Evolutionary conservation across 2,888 invertebrate genomes (phyloP).

Genomic region (Coenonympha arcania): DNA sequence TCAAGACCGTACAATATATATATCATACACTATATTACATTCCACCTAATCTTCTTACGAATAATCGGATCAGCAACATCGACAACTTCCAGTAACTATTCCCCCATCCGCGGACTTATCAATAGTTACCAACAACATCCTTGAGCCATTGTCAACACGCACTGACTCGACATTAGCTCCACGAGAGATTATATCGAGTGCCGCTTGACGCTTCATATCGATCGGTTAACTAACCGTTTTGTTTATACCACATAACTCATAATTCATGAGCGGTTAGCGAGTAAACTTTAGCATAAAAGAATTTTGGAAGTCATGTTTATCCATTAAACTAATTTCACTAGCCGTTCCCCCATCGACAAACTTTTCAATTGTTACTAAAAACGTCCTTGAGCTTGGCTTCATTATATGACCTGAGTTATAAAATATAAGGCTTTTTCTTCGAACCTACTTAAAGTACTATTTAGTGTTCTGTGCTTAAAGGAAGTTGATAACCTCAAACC

Average conservation of each 20-base stretch:
- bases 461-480: too few relatives aligned
- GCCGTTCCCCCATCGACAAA: too few relatives aligned
- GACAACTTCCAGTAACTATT: constrained; percentile 4
- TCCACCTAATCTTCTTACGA: not conserved
- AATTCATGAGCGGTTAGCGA: constrained; percentile 25
- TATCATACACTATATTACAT: not conserved
- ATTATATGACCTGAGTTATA: too few relatives aligned
- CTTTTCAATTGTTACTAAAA: too few relatives aligned
- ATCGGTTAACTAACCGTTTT: constrained; percentile 45
- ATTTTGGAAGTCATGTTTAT: too few relatives aligned
- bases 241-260: constrained; percentile 18
- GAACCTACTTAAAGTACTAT: too few relatives aligned
- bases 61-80: constrained; percentile 2
- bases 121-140: constrained; percentile 35
- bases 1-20: too few relatives aligned
- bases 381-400: too few relatives aligned
- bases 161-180: constrained; percentile 49
- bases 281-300: too few relatives aligned
- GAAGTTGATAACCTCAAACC: too few relatives aligned
- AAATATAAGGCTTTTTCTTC: too few relatives aligned
- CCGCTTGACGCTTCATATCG: constrained; percentile 46
- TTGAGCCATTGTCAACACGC: constrained; percentile 47
- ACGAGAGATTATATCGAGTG: constrained; percentile 56
- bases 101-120: constrained; percentile 3
- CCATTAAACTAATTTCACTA: too few relatives aligned